Evolutionary conservation across 2,113 vertebrate genomes (phyloP), one percentile per base, ranked within the genome.

Genomic region (Arenaria interpres): DNA sequence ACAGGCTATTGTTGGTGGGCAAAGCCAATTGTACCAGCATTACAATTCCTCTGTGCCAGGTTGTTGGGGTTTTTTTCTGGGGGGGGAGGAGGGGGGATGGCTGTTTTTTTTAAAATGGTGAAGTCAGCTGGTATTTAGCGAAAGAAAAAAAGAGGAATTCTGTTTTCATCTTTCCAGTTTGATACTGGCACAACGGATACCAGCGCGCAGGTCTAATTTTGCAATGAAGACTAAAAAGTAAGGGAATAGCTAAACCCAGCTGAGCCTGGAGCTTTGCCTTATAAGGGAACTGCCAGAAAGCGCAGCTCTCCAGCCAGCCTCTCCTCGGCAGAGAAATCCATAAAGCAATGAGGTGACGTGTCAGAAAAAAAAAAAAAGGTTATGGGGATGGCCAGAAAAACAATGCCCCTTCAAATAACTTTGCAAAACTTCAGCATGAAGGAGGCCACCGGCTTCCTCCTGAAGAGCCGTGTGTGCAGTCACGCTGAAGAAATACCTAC

Each of bases 231-330:
- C 48, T 60, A 24, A 88, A 56, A 56, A 86, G 48, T 77, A 17
- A 78, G 60, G 46, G 75, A 93, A 75, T 91, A 79, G 63, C 85
- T 59, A 75, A 89, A 1, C 27, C 33, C 39, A 72, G 60, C 68
- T 50, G 39, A 56, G 67, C 73, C 64, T 4, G 12, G 41, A 86
- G 79, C 79, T 94, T 94, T 94, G 56, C 97, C 94, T 93, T 95
- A 81, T 93, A 91, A 93, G 97, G 97, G 80, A 96, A 67, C 68
- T 81, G 88, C 54, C 77, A 33, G 83, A 68, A 93, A 85, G 35
- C 1, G 0, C 71, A 41, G 50, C 39, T 93, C 85, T 88, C 64
- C 9, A 1, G 30, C 7, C 3, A 89, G 89, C 51, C 27, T 89
- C 75, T 64, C 82, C 83, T 89, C 25, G 6, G 75, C 80, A 67